A percentile compares a stretch with the other conserved stretches of the same genome.
Conservation (phyloP, 2,797 vertebrate species). For the Schizothorax lantsangensis region DNA sequence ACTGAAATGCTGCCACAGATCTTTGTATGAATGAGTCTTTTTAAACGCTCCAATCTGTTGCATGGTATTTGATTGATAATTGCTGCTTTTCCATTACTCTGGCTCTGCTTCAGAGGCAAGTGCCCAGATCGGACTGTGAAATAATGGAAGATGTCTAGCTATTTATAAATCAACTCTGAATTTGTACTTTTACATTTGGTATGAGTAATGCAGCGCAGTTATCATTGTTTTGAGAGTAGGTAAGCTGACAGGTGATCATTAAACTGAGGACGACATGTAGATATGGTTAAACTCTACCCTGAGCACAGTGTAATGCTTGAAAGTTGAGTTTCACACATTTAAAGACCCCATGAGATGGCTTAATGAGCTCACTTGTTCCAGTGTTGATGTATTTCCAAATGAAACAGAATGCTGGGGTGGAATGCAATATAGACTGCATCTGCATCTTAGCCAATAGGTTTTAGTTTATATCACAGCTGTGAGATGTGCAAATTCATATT, state of each 20-base stretch:
- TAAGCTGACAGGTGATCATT: slow-evolving; percentile 57
- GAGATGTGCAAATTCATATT: neutral
- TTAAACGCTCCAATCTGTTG: slow-evolving; percentile 95
- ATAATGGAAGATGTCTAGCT: slow-evolving; percentile 78
- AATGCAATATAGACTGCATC: neutral
- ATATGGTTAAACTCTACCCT: neutral
- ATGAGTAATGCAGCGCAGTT: slow-evolving; percentile 26
- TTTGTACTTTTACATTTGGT: slow-evolving; percentile 19
- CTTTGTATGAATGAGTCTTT: slow-evolving; percentile 94
- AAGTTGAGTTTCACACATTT: slow-evolving; percentile 7
- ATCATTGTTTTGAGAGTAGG: slow-evolving; percentile 20
- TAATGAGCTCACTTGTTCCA: neutral
- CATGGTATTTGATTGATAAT: slow-evolving; percentile 97
- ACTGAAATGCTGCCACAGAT: slow-evolving; percentile 91
- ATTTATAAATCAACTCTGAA: slow-evolving; percentile 76
- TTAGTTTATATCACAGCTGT: neutral
- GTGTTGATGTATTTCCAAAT: neutral
- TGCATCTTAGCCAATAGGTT: neutral
- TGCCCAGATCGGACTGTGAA: slow-evolving; percentile 78
- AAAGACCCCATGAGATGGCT: neutral
- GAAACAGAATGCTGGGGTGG: neutral
- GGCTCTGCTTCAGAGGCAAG: slow-evolving; percentile 82
- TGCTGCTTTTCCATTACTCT: slow-evolving; percentile 70
- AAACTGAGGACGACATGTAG: slow-evolving; percentile 21
- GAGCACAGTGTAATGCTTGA: neutral